Evolutionary conservation across 2,113 vertebrate species (phyloP).

Genomic region (Vulpes ferrilata): DNA sequence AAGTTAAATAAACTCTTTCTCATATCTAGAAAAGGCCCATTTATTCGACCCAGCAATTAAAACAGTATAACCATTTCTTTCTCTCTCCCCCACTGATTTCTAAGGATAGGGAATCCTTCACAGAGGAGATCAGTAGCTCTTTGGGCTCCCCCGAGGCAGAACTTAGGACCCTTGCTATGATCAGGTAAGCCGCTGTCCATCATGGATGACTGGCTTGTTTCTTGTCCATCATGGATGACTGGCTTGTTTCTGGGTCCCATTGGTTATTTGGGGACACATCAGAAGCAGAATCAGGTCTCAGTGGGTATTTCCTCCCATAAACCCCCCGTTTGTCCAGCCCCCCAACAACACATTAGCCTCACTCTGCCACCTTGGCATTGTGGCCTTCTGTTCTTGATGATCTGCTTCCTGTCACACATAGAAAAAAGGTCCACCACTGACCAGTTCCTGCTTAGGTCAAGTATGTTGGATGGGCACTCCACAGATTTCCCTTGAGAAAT

Average conservation of each 20-base stretch:
- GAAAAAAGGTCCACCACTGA: neutral
- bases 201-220: neutral
- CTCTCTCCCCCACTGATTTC: neutral
- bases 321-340: neutral
- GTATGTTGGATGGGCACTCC: neutral
- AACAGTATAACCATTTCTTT: neutral
- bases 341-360: neutral
- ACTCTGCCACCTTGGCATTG: neutral
- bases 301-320: neutral
- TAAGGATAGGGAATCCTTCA: neutral
- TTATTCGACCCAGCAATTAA: neutral
- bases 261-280: neutral
- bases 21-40: neutral
- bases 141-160: neutral
- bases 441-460: neutral
- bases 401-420: neutral
- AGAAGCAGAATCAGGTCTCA: neutral
- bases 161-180: neutral
- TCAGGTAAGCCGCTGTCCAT: neutral
- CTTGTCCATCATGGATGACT: neutral
- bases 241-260: neutral
- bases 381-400: neutral
- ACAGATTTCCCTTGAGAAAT: neutral
- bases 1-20: neutral
- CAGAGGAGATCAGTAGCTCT: neutral